Evolutionary conservation across 2,797 vertebrate genomes (phyloP).

Genomic region (Uromys caudimaculatus): DNA sequence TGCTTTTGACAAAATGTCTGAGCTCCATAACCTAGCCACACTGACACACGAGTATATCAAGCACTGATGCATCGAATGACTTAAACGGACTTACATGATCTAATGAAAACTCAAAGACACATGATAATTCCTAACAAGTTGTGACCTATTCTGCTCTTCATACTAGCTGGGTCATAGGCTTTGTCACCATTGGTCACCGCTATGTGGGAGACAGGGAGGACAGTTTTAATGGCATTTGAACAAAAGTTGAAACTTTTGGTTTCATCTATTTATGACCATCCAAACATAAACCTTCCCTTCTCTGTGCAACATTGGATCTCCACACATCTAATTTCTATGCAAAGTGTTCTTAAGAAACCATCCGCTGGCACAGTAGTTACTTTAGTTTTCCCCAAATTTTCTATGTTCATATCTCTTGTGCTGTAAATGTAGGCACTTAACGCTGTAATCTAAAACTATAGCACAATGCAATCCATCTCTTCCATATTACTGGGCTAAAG

Average conservation of each 20-base stretch:
- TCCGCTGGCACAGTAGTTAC: not conserved
- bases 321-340: not conserved
- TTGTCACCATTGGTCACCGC: not conserved
- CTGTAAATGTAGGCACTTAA: not conserved
- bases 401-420: not conserved
- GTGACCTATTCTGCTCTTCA: accelerated
- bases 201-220: not conserved
- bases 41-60: accelerated
- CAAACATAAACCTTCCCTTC: not conserved
- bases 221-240: not conserved
- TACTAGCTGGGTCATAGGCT: accelerated
- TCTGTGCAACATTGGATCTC: not conserved
- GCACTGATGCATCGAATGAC: accelerated
- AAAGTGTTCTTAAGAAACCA: not conserved
- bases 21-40: not conserved
- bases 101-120: not conserved
- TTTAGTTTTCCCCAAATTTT: not conserved
- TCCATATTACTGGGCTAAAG: not conserved
- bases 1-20: not conserved
- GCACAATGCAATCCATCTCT: not conserved
- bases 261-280: not conserved
- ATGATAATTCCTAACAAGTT: accelerated
- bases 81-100: not conserved
- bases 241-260: not conserved
- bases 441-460: not conserved